These are phyloP conservation scores for Falcunculus frontatus DNA, from an alignment of 2,113 vertebrate genomes.

Conservation along the genomic window DNA sequence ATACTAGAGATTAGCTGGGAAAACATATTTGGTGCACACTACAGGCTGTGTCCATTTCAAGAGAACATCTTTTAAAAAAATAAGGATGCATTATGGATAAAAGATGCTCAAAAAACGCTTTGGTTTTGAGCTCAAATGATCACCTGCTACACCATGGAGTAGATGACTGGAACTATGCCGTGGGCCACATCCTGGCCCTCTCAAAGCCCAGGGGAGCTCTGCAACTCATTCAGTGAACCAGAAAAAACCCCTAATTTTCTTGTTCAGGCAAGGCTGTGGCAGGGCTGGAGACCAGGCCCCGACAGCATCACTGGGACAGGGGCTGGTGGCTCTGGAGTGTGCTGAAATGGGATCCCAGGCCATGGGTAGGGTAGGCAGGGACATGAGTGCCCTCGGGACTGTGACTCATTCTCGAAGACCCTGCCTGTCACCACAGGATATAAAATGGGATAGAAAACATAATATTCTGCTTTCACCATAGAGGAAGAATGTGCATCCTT, in stretches of 20 bases:
- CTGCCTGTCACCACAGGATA: neutral
- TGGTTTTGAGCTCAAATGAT: neutral
- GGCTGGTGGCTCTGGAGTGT: neutral
- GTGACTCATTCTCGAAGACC: neutral
- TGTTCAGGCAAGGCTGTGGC: neutral
- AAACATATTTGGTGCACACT: neutral
- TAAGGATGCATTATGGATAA: neutral
- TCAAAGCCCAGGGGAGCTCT: neutral
- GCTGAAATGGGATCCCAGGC: neutral
- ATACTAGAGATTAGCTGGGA: neutral
- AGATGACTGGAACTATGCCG: neutral
- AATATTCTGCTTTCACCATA: neutral
- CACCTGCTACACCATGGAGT: neutral
- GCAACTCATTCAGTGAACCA: neutral
- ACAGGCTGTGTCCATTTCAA: neutral
- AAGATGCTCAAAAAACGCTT: neutral
- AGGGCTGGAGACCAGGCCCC: neutral
- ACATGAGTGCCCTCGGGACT: accelerated
- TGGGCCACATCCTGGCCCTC: accelerated
- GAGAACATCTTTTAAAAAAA: neutral
- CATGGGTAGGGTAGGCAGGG: neutral
- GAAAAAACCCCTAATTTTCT: accelerated
- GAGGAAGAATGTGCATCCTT: neutral
- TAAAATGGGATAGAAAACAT: neutral
- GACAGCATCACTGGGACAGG: neutral